Evolutionary conservation across 2,797 vertebrate species (phyloP), one percentile per base, ranked within the genome.

Genomic region (Netta rufina): DNA sequence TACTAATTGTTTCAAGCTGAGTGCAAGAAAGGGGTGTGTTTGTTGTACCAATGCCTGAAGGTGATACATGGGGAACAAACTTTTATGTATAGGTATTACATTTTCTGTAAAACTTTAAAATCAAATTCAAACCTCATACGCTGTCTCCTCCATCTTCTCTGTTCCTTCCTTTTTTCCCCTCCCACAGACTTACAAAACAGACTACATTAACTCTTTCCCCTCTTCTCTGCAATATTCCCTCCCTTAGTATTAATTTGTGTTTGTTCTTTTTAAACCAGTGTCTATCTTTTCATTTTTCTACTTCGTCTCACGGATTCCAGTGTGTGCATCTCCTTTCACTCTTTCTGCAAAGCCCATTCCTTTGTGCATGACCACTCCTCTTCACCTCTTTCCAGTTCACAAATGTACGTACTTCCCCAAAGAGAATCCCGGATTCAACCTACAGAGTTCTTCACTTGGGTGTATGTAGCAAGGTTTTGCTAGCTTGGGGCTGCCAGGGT

Each of bases 261-360:
- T n/a, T 58, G 28, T 6, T 21, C 65, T 30, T 54, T 54, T 30
- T 30, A 30, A 38, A 22, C n/a, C 33, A 60, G 16, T 15, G 8
- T 51, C 62, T 21, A 39, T 39, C 43, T 39, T 77, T 61, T 32
- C 41, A 30, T 60, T 75, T 24, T 16, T 39, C 38, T 74, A 47
- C 2, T 36, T 81, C 72, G 21, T 11, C 4, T 39, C 54, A 24
- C 20, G 64, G 45, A 65, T 36, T 4, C 41, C 66, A 87, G 15
- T 3, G 9, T 47, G 20, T 0, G 0, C 8, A 28, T 27, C 51
- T 69, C 30, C n/a, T 47, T 71, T 71, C 4, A 2, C 7, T 71
- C 1, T 11, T 54, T 43, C 49, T 0, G 0, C 38, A 58, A 5
- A 79, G 20, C 7, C 24, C 16, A 41, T 25, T 78, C 28, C 67